Percentiles rank a stretch among this genome's conserved stretches.
Evolutionary conservation across 2,888 invertebrate species (phyloP).

Genomic region (Trichopoda pennipes): DNA sequence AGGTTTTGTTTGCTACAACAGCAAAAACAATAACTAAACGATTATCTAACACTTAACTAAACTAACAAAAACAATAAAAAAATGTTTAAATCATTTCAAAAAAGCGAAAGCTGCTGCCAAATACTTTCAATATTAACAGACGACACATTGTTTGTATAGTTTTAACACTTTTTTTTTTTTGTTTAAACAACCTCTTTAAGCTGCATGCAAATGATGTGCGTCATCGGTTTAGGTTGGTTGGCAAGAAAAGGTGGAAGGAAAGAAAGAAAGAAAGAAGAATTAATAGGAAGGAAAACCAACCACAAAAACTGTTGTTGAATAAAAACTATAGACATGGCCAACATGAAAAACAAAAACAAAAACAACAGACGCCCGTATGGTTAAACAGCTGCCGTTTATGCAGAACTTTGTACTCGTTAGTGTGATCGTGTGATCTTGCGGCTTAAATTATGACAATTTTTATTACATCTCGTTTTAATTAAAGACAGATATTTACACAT

Average conservation of each 20-base stretch:
- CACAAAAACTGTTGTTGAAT: not conserved
- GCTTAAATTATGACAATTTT: slow-evolving; percentile 13
- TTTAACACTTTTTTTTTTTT: not conserved
- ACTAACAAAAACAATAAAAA: not conserved
- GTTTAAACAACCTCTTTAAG: not conserved
- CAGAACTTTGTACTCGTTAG: slow-evolving; percentile 9
- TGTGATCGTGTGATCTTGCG: slow-evolving; percentile 18
- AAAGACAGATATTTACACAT: slow-evolving; percentile 24
- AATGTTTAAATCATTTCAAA: not conserved
- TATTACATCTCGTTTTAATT: slow-evolving; percentile 1
- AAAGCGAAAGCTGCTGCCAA: slow-evolving; percentile 39
- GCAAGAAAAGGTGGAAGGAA: slow-evolving; percentile 14
- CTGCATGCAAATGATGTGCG: slow-evolving; percentile 49
- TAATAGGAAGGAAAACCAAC: too few relatives aligned
- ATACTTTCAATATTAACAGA: not conserved
- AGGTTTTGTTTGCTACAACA: not conserved
- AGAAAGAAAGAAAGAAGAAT: not conserved
- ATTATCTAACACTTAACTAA: too few relatives aligned
- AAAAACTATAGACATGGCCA: slow-evolving; percentile 12
- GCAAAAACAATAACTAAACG: not conserved
- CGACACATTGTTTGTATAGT: slow-evolving; percentile 13
- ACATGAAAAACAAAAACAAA: not conserved
- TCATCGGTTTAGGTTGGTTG: slow-evolving; percentile 45
- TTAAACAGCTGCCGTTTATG: slow-evolving; percentile 43
- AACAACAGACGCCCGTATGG: slow-evolving; percentile 40